Evolutionary conservation across 2,797 vertebrate genomes (phyloP), one percentile per base, ranked within the genome.

Genomic region (Garrulus glandarius): DNA sequence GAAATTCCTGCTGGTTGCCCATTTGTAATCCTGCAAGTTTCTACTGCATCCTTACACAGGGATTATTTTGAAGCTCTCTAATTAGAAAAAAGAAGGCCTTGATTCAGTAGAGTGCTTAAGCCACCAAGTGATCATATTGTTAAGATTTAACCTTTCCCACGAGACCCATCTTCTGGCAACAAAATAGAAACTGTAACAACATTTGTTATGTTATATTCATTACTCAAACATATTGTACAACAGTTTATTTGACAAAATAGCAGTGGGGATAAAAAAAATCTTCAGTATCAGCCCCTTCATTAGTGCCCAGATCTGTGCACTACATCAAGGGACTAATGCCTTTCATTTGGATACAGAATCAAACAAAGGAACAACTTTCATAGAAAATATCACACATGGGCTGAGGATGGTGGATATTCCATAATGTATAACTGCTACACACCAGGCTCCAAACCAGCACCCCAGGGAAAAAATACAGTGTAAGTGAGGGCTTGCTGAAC

Each of bases 401-500:
- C 52, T 68, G 72, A 88, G 29, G 27, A 49, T n/a, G 46, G 36
- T 11, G 55, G 43, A n/a, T 14, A 60, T 55, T 29, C 82, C 41
- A 5, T 12, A 18, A 27, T 37, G 15, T 10, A 7, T 8, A 32
- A 59, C 15, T 43, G 37, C 47, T 36, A 1, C 18, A 81, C 6
- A 4, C 5, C 27, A 63, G 3, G 8, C 27, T 30, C 9, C 27
- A 76, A 37, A 19, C 10, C 3, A 59, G 11, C 17, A 44, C 2
- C 26, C n/a, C 2, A 5, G 6, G 7, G 5, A 11, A 71, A 57
- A 67, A 46, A 12, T 1, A 9, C 8, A n/a, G n/a, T n/a, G n/a
- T n/a, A n/a, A 11, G 22, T 41, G 10, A 72, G 7, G 12, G 18
- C 27, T 64, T n/a, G 20, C 19, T 53, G 53, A 84, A 50, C 2